These are phyloP conservation scores for Hemiscyllium ocellatum DNA, from an alignment of 2,113 vertebrate species.

Conservation along the genomic window DNA sequence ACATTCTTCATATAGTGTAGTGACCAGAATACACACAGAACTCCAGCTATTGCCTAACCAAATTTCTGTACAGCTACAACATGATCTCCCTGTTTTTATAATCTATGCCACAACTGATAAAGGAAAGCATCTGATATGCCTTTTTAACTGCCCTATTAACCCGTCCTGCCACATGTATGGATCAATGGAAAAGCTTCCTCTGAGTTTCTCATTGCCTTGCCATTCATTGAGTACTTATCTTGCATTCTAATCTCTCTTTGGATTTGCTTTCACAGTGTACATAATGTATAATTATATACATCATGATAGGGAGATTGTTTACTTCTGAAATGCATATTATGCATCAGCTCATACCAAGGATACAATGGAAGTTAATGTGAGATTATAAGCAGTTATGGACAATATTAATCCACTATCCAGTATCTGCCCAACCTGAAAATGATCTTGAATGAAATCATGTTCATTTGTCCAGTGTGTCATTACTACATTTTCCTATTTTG, in stretches of 20 bases:
- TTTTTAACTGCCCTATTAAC: too few relatives aligned
- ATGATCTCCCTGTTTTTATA: too few relatives aligned
- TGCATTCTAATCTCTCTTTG: neutral
- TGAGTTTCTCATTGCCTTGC: too few relatives aligned
- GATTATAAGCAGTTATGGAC: neutral
- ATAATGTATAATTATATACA: neutral
- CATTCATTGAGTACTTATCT: too few relatives aligned
- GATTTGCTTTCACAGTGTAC: neutral
- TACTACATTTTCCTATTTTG: neutral
- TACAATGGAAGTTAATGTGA: neutral
- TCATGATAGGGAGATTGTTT: neutral
- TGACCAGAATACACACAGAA: too few relatives aligned
- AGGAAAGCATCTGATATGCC: too few relatives aligned
- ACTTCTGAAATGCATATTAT: neutral
- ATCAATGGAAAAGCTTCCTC: too few relatives aligned
- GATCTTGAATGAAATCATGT: neutral
- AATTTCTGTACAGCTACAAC: too few relatives aligned
- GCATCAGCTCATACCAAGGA: neutral
- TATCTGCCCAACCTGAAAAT: neutral
- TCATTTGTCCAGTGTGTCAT: neutral
- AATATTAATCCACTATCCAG: neutral
- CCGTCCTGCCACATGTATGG: too few relatives aligned
- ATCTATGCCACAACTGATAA: too few relatives aligned
- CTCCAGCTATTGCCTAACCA: too few relatives aligned
- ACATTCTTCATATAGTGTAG: too few relatives aligned